Evolutionary conservation across 2,888 invertebrate species (phyloP).

Genomic region (Azorinus chamasolen): DNA sequence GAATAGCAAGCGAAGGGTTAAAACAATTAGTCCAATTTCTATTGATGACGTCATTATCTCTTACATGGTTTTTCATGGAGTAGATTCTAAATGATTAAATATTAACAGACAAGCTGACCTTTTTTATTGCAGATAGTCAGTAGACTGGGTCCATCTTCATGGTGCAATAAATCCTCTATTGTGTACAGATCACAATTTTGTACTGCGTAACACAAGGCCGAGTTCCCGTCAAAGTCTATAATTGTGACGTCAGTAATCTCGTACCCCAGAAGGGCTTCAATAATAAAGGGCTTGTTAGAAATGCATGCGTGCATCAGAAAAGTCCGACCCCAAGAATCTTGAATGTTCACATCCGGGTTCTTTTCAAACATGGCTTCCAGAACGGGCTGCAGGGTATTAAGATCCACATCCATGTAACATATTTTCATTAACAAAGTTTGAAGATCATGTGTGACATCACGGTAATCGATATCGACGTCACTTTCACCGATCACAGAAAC

Average conservation of each 20-base stretch:
- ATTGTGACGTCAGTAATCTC: constrained; percentile 66
- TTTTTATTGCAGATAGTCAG: constrained; percentile 56
- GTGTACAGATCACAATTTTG: constrained; percentile 65
- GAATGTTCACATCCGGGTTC: constrained; percentile 70
- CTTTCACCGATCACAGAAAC: constrained; percentile 55
- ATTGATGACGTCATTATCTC: too few species aligned
- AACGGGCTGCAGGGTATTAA: constrained; percentile 47
- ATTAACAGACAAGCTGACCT: too few species aligned
- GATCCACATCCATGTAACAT: constrained; percentile 70
- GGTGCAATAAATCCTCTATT: constrained; percentile 67
- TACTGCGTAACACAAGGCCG: constrained; percentile 74
- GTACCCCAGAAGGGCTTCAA: constrained; percentile 68
- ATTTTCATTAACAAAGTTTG: constrained; percentile 77
- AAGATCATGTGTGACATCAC: constrained; percentile 75
- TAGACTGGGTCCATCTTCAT: constrained; percentile 53
- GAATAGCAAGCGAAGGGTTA: too few species aligned
- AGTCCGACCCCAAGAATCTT: constrained; percentile 75
- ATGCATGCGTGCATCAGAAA: constrained; percentile 80
- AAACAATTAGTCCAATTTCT: too few species aligned
- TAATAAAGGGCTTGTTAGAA: constrained; percentile 61
- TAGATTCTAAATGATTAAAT: too few species aligned
- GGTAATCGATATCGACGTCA: constrained; percentile 70
- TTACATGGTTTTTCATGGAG: too few species aligned
- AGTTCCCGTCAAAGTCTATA: constrained; percentile 76
- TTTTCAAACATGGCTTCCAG: constrained; percentile 63